phyloP scores from a whole-genome alignment of 2,888 invertebrate species.

The Hedya salicella region DNA sequence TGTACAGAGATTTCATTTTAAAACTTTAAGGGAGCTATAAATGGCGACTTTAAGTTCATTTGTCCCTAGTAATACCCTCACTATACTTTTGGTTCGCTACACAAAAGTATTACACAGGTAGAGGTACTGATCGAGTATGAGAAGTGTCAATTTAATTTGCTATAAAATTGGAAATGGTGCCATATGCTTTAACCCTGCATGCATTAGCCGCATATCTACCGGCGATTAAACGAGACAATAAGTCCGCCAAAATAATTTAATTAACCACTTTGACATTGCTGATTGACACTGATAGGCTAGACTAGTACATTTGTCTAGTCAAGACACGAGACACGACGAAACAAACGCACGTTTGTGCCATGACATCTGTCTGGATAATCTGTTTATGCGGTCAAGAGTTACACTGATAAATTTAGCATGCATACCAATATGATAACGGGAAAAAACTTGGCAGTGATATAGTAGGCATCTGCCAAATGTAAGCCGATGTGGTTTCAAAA shows the following conservation, averaged over 20 bases:
- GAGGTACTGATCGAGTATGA: neutral
- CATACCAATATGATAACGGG: slow-evolving; percentile 33
- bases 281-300: neutral
- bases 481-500: neutral
- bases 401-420: slow-evolving; percentile 22
- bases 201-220: neutral
- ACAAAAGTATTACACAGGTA: too few species aligned
- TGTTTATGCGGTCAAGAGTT: neutral
- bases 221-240: neutral
- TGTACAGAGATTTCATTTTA: too few species aligned
- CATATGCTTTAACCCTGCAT: neutral
- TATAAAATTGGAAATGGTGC: neutral
- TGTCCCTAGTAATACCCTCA: too few species aligned
- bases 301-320: neutral
- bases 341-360: slow-evolving; percentile 2
- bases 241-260: neutral
- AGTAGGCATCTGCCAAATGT: slow-evolving; percentile 26
- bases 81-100: too few species aligned
- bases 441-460: slow-evolving; percentile 35
- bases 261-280: neutral
- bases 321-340: slow-evolving; percentile 1
- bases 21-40: too few species aligned
- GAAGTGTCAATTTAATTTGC: neutral
- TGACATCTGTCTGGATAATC: neutral
- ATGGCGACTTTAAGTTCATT: too few species aligned